Conservation (phyloP, 2,113 vertebrate species). For the Centropus bengalensis region DNA sequence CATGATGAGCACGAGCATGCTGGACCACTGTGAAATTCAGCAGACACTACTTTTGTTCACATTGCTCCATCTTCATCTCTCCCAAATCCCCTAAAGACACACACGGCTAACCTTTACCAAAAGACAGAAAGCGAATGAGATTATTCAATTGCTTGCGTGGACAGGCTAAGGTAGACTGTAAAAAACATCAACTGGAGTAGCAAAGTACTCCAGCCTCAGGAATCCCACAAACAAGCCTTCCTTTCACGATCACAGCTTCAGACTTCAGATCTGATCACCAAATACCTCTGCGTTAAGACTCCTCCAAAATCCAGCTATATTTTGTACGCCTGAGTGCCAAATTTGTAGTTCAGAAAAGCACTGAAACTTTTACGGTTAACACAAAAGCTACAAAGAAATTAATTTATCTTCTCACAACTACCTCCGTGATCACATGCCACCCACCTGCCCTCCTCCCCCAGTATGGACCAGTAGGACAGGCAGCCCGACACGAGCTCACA, state of each 20-base stretch:
- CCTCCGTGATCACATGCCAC: fast-evolving
- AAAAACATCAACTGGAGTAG: neutral
- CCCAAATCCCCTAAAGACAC: neutral
- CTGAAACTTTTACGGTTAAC: neutral
- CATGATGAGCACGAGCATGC: fast-evolving
- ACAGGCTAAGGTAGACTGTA: neutral
- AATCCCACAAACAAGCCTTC: neutral
- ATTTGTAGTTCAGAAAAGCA: neutral
- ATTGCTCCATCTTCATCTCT: neutral
- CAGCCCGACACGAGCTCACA: neutral
- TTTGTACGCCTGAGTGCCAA: neutral
- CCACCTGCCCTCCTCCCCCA: neutral
- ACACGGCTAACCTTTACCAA: neutral
- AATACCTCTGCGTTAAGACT: neutral
- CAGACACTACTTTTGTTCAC: neutral
- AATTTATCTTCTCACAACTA: neutral
- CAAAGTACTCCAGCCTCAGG: neutral
- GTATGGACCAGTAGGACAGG: neutral
- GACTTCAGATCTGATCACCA: neutral
- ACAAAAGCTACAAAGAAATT: neutral
- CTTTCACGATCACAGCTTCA: neutral
- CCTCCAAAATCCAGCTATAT: neutral
- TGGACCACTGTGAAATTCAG: neutral
- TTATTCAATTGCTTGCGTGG: neutral
- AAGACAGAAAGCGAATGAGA: neutral